Conservation (phyloP, 2,797 vertebrate genomes). For the Pipistrellus kuhlii region DNA sequence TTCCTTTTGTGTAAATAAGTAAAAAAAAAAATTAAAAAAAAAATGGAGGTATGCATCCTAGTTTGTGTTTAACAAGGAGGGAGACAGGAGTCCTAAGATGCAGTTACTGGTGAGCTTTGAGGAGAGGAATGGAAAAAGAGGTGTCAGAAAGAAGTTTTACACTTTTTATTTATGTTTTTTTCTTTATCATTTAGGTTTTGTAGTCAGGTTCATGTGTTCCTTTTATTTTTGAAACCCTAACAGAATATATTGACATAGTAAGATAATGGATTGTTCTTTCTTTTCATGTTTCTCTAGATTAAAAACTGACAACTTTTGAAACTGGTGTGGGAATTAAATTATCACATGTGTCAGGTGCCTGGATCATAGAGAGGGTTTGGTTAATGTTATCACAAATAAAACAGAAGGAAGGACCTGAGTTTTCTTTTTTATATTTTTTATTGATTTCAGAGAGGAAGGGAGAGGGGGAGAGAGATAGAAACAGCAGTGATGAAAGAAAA, state of each 20-base stretch:
- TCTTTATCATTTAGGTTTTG: neutral
- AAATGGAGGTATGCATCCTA: fast-evolving
- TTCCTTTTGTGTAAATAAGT: neutral
- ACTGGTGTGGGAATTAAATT: neutral
- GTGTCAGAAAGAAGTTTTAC: neutral
- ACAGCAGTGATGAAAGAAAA: too few species aligned
- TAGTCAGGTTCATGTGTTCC: neutral
- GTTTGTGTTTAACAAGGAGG: neutral
- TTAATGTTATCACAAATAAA: neutral
- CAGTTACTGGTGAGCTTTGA: neutral
- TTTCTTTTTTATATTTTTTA: neutral
- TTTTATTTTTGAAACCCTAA: conserved; percentile 18
- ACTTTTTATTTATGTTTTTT: neutral
- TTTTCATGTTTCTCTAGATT: conserved; percentile 23
- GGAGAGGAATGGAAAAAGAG: neutral
- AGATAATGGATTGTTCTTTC: neutral
- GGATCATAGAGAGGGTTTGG: neutral
- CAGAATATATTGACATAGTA: conserved; percentile 16
- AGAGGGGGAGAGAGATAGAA: too few species aligned
- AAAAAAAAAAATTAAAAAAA: neutral
- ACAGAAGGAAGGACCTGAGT: neutral
- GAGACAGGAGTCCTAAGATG: too few species aligned
- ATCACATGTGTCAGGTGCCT: neutral
- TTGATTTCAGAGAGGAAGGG: too few species aligned
- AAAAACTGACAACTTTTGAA: neutral